These are phyloP conservation scores for Petrocephalus microphthalmus DNA, from an alignment of 2,113 vertebrate species.

Conservation along the genomic window DNA sequence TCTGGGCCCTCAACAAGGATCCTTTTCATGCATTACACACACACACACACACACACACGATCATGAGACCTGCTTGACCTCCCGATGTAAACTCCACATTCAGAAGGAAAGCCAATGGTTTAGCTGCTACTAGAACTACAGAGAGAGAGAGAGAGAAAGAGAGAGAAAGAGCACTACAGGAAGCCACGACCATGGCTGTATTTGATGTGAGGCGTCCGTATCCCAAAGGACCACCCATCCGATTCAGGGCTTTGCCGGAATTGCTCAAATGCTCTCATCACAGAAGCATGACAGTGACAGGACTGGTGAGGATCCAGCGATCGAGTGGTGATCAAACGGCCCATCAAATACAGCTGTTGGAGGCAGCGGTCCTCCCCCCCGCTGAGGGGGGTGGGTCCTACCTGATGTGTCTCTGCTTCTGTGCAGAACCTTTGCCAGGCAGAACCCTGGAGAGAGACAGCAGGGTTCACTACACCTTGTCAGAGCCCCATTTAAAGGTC, in stretches of 20 bases:
- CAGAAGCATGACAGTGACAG: neutral
- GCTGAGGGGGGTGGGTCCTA: slow-evolving; percentile 8
- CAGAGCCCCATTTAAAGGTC: neutral
- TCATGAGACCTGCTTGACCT: neutral
- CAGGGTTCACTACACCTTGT: neutral
- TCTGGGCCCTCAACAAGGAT: neutral
- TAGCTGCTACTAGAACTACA: neutral
- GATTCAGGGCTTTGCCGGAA: neutral
- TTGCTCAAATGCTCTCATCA: neutral
- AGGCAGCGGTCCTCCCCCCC: neutral
- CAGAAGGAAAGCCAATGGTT: neutral
- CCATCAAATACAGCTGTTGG: slow-evolving; percentile 25
- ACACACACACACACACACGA: neutral
- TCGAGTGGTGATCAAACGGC: neutral
- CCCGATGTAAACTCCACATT: neutral
- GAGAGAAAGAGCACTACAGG: neutral
- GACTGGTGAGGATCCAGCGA: neutral
- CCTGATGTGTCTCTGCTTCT: slow-evolving; percentile 25
- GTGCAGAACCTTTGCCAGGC: slow-evolving; percentile 25
- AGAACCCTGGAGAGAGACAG: slow-evolving; percentile 27
- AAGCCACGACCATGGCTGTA: slow-evolving; percentile 13
- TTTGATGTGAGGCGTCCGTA: slow-evolving; percentile 16
- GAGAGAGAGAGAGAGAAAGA: neutral
- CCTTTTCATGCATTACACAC: neutral
- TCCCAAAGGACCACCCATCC: neutral